Evolutionary conservation across 2,888 invertebrate species (phyloP), one percentile per base, ranked within the genome.

Genomic region (Drosophila birchii): DNA sequence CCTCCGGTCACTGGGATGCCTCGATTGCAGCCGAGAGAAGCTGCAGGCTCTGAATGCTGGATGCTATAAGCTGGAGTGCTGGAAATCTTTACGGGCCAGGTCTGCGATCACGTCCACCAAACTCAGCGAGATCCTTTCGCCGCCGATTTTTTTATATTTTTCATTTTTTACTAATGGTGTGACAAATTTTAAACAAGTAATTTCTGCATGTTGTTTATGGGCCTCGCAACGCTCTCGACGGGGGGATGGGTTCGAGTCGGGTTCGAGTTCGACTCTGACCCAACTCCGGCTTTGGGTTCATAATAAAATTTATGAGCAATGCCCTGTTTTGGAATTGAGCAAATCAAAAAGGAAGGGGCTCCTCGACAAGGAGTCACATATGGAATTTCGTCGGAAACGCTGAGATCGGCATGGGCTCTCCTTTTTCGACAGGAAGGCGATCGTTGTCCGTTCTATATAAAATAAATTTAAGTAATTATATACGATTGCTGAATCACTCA

Each of bases 111-210:
- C 54, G 71, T 66, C 66, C 64, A 53, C 64, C 66, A 38, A 57
- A 57, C 85, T 67, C 82, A 80, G 83, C 80, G 77, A 87, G 78
- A 82, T 86, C 86, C 89, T 89, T 86, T 85, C 80, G 87, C 87
- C 85, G 87, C 78, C 72, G 88, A 74, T 82, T 86, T 81, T 47
- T 47, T 57, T 57, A 29, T 51, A 47, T 70, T 60, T 64, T 61
- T 63, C 32, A 44, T 59, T 70, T 66, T 86, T 80, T 90, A 89
- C 90, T 90, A 90, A 90, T 90, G 90, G 89, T 88, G 88, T 90
- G 90, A 90, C 89, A 90, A 90, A 90, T 86, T 86, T 88, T 88
- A 76, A 81, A 81, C 89, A 86, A 86, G 89, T 88, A 89, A 89
- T 86, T 86, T 89, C 89, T 86, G 88, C 75, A 89, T 89, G 86